These are phyloP conservation scores for Recurvirostra avosetta DNA, from an alignment of 2,113 vertebrate species.

Conservation along the genomic window DNA sequence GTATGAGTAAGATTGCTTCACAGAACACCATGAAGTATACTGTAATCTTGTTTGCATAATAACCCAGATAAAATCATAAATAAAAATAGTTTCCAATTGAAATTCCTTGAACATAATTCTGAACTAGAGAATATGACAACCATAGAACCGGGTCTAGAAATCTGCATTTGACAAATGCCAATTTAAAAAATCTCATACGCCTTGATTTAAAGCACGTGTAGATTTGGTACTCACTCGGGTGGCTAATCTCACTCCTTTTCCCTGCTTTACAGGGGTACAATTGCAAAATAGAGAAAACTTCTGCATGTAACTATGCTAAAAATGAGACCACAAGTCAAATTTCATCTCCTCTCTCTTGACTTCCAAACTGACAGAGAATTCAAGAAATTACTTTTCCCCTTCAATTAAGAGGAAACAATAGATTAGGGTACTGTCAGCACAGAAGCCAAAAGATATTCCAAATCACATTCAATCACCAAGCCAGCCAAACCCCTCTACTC, in stretches of 20 bases:
- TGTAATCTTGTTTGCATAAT: conserved; percentile 48
- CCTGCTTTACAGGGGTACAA: not conserved
- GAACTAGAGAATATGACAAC: not conserved
- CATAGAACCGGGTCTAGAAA: not conserved
- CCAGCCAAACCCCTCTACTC: not conserved
- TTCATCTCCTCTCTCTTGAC: not conserved
- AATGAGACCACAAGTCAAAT: not conserved
- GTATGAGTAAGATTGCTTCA: conserved; percentile 33
- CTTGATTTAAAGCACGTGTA: not conserved
- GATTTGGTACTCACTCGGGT: not conserved
- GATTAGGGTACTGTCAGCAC: not conserved
- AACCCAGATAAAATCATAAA: conserved; percentile 18
- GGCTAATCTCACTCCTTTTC: not conserved
- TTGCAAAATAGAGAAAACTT: not conserved
- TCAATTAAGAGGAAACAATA: not conserved
- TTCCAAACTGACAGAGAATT: not conserved
- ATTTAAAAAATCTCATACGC: not conserved
- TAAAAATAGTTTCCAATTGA: conserved; percentile 25
- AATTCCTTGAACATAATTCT: conserved; percentile 22
- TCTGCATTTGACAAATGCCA: not conserved
- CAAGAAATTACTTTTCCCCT: not conserved
- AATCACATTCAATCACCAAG: not conserved
- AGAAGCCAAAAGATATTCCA: conserved; percentile 34
- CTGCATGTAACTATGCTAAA: not conserved
- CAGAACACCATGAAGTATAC: not conserved